These are phyloP conservation scores for Falco rusticolus DNA, from an alignment of 2,797 vertebrate genomes.

Conservation along the genomic window DNA sequence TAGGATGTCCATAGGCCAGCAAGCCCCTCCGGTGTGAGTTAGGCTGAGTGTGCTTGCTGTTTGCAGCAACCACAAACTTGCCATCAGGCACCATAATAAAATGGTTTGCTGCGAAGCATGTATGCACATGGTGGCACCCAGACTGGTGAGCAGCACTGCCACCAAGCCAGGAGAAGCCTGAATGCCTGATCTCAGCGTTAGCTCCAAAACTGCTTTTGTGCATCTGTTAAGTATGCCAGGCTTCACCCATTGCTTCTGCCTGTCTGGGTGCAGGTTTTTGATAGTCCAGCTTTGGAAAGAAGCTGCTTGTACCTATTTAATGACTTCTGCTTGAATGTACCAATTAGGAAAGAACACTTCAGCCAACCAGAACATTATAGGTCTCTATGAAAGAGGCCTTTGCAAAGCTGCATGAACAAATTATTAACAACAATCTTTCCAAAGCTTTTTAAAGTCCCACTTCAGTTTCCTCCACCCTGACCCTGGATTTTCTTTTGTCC, in stretches of 20 bases:
- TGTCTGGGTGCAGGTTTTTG: not conserved
- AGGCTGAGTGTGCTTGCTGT: not conserved
- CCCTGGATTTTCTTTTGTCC: not conserved
- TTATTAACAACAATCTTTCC: not conserved
- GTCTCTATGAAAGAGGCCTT: not conserved
- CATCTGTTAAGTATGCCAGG: not conserved
- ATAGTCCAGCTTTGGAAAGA: not conserved
- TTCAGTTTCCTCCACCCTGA: not conserved
- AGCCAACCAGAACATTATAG: not conserved
- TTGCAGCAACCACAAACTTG: not conserved
- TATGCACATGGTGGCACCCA: not conserved
- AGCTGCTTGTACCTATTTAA: not conserved
- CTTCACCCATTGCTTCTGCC: not conserved
- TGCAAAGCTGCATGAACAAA: not conserved
- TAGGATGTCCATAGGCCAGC: not conserved
- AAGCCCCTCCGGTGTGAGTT: not conserved
- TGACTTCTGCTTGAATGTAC: not conserved
- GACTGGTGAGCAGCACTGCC: not conserved
- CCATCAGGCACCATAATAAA: not conserved
- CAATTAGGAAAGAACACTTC: not conserved
- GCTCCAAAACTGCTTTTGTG: not conserved
- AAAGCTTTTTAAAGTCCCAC: not conserved
- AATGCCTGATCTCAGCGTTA: not conserved
- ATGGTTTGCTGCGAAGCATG: not conserved
- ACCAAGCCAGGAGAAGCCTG: not conserved